Evolutionary conservation across 2,797 vertebrate genomes (phyloP), one percentile per base, ranked within the genome.

Genomic region (Tapera naevia): DNA sequence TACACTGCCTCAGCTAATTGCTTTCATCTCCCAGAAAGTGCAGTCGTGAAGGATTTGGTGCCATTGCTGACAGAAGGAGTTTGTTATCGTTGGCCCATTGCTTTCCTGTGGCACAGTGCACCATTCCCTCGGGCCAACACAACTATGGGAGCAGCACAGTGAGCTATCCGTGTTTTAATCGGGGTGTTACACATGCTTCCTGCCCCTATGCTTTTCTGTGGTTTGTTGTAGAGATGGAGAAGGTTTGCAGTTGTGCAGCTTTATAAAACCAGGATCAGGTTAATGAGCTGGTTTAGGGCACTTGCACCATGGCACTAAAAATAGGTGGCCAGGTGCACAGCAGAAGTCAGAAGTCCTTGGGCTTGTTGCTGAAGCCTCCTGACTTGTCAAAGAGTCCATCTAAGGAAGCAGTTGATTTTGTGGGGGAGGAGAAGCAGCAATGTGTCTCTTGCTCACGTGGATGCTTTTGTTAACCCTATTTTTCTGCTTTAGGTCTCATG

Each of bases 101-200:
- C n/a, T 4, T 23, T 65, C 16, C 33, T 10, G 1, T 48, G 28
- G 11, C 21, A 8, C 17, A 10, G 15, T 16, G 21, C 3, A 0
- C 27, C 1, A 0, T 57, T 95, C 28, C 9, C 2, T 53, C 66
- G 1, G 2, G 2, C 4, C 18, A 14, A 0, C 1, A 0, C 28
- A 10, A 1, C 69, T 70, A 14, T 17, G 9, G 56, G 25, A 46
- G 51, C 0, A 0, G 19, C 4, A 1, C 3, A 14, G 0, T 0
- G 12, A 51, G n/a, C 25, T 41, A 3, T 27, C 2, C 0, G 30
- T 37, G 17, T 18, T 21, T 45, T 80, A 2, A 25, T 70, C 13
- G 4, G 35, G 74, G 5, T n/a, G 50, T 72, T 33, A 2, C 1
- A 1, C 3, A 4, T 7, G 0, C 6, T 64, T 32, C 22, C 21